These are phyloP conservation scores for Beaufortia kweichowensis DNA, from an alignment of 2,113 vertebrate species.

Conservation along the genomic window DNA sequence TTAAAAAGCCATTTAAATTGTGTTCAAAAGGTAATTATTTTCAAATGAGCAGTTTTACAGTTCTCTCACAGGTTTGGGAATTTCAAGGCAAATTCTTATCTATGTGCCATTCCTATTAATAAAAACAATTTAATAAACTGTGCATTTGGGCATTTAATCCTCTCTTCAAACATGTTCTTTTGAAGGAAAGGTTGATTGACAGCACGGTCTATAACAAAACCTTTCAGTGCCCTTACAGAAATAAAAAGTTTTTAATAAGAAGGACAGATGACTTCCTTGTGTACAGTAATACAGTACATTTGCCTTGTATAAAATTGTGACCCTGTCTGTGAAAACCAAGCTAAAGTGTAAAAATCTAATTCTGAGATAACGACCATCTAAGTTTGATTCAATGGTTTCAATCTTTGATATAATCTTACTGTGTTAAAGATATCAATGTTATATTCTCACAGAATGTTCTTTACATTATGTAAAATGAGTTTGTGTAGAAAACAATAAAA, in stretches of 20 bases:
- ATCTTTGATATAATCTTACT: too few species aligned
- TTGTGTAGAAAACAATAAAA: too few species aligned
- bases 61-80: neutral
- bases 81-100: slow-evolving; percentile 1
- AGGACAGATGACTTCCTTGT: neutral
- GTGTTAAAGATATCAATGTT: too few species aligned
- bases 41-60: neutral
- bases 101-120: neutral
- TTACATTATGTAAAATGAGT: too few species aligned
- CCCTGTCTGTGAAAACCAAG: too few species aligned
- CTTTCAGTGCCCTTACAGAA: neutral
- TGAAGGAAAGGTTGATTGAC: neutral
- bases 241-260: neutral
- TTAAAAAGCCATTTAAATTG: slow-evolving; percentile 25
- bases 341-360: too few species aligned
- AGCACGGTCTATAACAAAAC: neutral
- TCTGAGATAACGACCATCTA: too few species aligned
- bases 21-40: slow-evolving; percentile 49
- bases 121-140: neutral
- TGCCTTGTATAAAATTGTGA: neutral
- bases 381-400: too few species aligned
- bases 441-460: too few species aligned
- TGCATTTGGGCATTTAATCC: neutral
- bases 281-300: neutral
- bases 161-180: neutral